Evolutionary conservation across 2,888 invertebrate species (phyloP).

Genomic region (Taphrorychus bicolor): DNA sequence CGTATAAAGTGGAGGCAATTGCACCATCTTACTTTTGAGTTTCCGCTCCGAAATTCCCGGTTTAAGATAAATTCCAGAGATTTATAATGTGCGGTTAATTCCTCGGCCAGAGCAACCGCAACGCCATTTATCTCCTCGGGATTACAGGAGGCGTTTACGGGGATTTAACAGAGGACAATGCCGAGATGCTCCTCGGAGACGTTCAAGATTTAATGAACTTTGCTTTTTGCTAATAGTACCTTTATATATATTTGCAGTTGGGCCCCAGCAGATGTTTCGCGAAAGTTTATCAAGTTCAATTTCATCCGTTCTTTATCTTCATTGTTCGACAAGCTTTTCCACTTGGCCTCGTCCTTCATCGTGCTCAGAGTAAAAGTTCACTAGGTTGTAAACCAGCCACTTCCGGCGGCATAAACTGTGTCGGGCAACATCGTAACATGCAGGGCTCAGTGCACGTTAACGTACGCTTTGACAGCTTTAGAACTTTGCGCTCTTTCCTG

Average conservation of each 20-base stretch:
- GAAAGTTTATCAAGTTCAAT: background rate
- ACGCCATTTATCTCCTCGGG: conserved; percentile 29
- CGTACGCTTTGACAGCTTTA: conserved; percentile 21
- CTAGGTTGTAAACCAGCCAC: conserved; percentile 18
- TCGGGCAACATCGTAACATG: conserved; percentile 21
- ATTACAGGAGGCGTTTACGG: conserved; percentile 28
- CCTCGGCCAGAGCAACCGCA: conserved; percentile 29
- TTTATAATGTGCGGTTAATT: conserved; percentile 19
- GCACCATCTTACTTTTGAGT: background rate
- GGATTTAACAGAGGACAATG: conserved; percentile 28
- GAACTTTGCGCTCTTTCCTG: conserved; percentile 17
- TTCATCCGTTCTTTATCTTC: background rate
- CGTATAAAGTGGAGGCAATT: background rate
- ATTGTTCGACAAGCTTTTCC: conserved; percentile 15
- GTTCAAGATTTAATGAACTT: conserved; percentile 29
- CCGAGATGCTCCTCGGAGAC: conserved; percentile 14
- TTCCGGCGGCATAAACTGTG: conserved; percentile 23
- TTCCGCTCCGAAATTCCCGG: background rate
- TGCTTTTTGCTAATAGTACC: background rate
- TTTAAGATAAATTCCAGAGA: background rate
- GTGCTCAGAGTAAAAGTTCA: background rate
- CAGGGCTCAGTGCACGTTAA: conserved; percentile 19
- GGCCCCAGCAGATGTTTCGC: background rate
- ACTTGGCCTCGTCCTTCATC: conserved; percentile 3
- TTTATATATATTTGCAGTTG: background rate